Evolutionary conservation across 2,888 invertebrate species (phyloP).

Genomic region (Carterocephalus palaemon): DNA sequence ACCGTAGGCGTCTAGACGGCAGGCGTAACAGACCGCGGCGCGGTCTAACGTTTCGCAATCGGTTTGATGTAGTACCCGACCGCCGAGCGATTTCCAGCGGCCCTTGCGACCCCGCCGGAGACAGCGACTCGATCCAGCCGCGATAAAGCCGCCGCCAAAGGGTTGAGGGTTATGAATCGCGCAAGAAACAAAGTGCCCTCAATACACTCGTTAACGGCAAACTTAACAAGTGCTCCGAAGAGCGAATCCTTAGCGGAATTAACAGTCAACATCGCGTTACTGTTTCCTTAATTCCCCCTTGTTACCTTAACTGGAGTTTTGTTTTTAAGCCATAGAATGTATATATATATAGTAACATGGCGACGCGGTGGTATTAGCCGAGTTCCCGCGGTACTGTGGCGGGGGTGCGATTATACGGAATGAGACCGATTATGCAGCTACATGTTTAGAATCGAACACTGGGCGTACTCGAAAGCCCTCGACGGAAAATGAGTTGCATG

Average conservation of each 20-base stretch:
- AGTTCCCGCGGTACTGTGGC: conserved; percentile 41
- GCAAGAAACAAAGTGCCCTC: conserved; percentile 16
- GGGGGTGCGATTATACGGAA: conserved; percentile 57
- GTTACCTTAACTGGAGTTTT: conserved; percentile 16
- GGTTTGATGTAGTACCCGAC: conserved; percentile 55
- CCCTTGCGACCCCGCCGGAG: conserved; percentile 36
- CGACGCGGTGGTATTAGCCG: conserved; percentile 43
- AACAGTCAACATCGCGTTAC: conserved; percentile 21
- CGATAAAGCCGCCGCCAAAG: conserved; percentile 39
- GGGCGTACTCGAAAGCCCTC: conserved; percentile 49
- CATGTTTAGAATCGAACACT: conserved; percentile 57
- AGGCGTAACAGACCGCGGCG: conserved; percentile 45
- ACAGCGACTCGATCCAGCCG: conserved; percentile 39
- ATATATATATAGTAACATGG: conserved; percentile 42
- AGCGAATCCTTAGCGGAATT: conserved; percentile 17
- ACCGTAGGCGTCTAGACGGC: conserved; percentile 53
- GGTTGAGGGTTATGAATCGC: conserved; percentile 9
- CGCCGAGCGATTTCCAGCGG: conserved; percentile 46
- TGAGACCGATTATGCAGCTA: conserved; percentile 56
- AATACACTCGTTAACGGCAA: conserved; percentile 17
- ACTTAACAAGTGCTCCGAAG: conserved; percentile 16
- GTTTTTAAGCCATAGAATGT: conserved; percentile 36
- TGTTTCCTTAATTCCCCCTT: conserved; percentile 26
- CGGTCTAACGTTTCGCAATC: conserved; percentile 56
- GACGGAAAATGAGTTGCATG: conserved; percentile 51